Base-by-base conservation (phyloP, 2,888 invertebrate species). In the Pyrgus malvae region DNA sequence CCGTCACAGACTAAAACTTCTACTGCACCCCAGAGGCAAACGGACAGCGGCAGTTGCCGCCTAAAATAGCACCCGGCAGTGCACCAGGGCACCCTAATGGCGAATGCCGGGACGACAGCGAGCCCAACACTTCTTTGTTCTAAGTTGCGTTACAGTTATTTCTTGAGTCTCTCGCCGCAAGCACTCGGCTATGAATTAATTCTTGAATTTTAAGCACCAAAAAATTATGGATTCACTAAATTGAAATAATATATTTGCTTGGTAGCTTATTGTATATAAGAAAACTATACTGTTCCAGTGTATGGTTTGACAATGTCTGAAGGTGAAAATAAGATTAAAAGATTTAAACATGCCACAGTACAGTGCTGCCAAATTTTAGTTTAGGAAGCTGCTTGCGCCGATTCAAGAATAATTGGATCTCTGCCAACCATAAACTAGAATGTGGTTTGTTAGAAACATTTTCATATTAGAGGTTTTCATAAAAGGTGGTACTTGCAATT, bases 61-160 rank as follows among this genome's bases (percentile, higher is more conserved):
- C 87, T 63, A 78, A 90, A 90, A 90, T 90, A 90, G 83, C 83
- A 80, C 83, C 87, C 88, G 87, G 86, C 83, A 85, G 80, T 86
- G 81, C 80, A 83, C 69, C 69, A 80, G 83, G 81, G 74, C 76
- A 80, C 80, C 82, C 80, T 77, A 78, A 74, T 82, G 83, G 82
- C 80, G 83, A 83, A 81, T 82, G 74, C 76, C 74, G 68, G 68
- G 72, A 70, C 68, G 59, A 65, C 65, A 60, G 60, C 65, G 62
- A 65, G 61, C 64, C 62, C 40, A 48, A 54, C 55, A 66, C 74
- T 77, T 65, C 80, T 85, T 85, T 82, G 82, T 82, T 72, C 48
- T 27, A 49, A 51, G 29, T 51, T 37, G 40, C 38, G 45, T 41
- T 27, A 58, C 50, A 58, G 45, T 27, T 51, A 21, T n/a, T 14